Evolutionary conservation across 2,113 vertebrate species (phyloP).

Genomic region (Rhagologus leucostigma): DNA sequence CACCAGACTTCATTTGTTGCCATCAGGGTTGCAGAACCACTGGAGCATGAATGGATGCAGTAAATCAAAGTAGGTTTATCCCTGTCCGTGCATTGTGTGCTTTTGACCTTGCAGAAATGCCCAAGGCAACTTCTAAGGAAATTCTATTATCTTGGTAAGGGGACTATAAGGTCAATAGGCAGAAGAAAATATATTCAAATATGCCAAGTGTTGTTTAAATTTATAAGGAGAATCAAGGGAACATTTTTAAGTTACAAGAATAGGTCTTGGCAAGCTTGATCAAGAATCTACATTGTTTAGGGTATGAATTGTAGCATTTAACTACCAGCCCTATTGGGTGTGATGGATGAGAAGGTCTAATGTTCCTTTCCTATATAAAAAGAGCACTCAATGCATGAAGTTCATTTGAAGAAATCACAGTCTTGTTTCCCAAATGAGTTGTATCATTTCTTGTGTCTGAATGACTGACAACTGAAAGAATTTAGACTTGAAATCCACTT

Average conservation of each 20-base stretch:
- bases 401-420: not conserved
- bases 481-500: not conserved
- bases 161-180: not conserved
- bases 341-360: not conserved
- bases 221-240: not conserved
- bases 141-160: not conserved
- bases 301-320: not conserved
- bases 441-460: not conserved
- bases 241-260: not conserved
- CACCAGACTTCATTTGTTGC: not conserved
- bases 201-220: not conserved
- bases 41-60: not conserved
- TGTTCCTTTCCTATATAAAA: not conserved
- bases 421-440: not conserved
- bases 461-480: conserved; percentile 10
- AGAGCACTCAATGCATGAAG: not conserved
- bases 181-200: not conserved
- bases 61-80: not conserved
- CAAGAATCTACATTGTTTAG: not conserved
- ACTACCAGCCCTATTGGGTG: not conserved
- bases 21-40: not conserved
- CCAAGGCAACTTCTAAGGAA: not conserved
- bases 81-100: not conserved
- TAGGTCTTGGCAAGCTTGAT: not conserved
- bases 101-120: conserved; percentile 33